Conservation (phyloP, 2,888 invertebrate species). For the Harpagoxenus sublaevis region DNA sequence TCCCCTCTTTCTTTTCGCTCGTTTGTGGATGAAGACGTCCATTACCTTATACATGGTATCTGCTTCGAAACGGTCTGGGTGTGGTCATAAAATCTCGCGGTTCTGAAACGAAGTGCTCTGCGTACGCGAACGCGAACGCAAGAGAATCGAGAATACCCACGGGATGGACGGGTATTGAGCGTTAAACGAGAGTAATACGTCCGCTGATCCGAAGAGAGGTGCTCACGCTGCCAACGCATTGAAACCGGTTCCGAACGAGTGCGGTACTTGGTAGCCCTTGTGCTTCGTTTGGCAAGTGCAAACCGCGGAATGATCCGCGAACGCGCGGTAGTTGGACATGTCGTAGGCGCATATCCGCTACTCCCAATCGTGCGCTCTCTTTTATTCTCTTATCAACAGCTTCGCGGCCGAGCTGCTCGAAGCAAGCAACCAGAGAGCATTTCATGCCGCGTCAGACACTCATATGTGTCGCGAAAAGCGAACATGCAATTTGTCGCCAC, state of each 20-base stretch:
- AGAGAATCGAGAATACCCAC: slow-evolving; percentile 45
- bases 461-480: neutral
- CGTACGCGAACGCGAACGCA: neutral
- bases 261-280: slow-evolving; percentile 78
- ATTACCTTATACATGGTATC: slow-evolving; percentile 52
- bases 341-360: neutral
- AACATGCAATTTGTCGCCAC: neutral
- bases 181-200: slow-evolving; percentile 74
- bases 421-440: neutral
- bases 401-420: neutral
- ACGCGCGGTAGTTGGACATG: slow-evolving; percentile 61
- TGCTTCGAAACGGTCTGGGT: slow-evolving; percentile 61
- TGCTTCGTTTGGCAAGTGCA: slow-evolving; percentile 76
- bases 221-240: slow-evolving; percentile 72
- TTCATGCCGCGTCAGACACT: neutral
- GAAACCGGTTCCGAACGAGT: slow-evolving; percentile 83
- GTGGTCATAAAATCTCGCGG: slow-evolving; percentile 67
- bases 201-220: slow-evolving; percentile 71
- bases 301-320: slow-evolving; percentile 74
- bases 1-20: neutral
- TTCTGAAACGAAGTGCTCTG: slow-evolving; percentile 51
- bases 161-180: slow-evolving; percentile 65
- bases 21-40: slow-evolving; percentile 29
- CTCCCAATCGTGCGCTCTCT: slow-evolving; percentile 20
- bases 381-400: neutral